Evolutionary conservation across 1,140 invertebrate species (phyloP).

Genomic region (Lanistes nyassanus): DNA sequence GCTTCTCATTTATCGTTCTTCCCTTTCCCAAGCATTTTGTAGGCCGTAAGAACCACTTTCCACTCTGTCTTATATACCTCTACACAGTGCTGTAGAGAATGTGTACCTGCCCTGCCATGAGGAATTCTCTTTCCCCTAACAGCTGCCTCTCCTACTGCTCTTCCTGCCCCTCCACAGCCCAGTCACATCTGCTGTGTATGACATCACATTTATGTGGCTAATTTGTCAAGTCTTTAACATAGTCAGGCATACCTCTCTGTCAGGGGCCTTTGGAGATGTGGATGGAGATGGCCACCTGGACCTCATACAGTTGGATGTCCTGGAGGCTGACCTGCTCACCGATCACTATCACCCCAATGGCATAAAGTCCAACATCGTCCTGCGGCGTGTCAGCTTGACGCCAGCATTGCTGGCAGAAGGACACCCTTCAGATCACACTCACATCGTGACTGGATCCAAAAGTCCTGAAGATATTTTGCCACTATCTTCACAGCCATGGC

Average conservation of each 20-base stretch:
- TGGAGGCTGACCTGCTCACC: constrained; percentile 21
- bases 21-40: no score
- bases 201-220: background rate
- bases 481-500: constrained; percentile 2
- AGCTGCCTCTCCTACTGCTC: no score
- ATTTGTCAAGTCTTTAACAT: background rate
- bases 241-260: background rate
- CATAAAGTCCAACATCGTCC: constrained; percentile 4
- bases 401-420: background rate
- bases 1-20: no score
- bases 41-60: no score
- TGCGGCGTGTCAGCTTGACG: constrained; percentile 25
- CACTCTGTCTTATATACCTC: no score
- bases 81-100: no score
- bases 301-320: constrained; percentile 24
- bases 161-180: no score
- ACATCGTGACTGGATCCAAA: background rate
- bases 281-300: constrained; percentile 44
- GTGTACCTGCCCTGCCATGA: no score
- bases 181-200: no score
- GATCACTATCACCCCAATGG: constrained; percentile 20
- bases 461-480: background rate
- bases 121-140: no score
- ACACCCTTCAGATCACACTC: background rate
- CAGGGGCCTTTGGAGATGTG: constrained; percentile 42